Evolutionary conservation across 2,797 vertebrate genomes (phyloP).

Genomic region (Gallinago solitaria): DNA sequence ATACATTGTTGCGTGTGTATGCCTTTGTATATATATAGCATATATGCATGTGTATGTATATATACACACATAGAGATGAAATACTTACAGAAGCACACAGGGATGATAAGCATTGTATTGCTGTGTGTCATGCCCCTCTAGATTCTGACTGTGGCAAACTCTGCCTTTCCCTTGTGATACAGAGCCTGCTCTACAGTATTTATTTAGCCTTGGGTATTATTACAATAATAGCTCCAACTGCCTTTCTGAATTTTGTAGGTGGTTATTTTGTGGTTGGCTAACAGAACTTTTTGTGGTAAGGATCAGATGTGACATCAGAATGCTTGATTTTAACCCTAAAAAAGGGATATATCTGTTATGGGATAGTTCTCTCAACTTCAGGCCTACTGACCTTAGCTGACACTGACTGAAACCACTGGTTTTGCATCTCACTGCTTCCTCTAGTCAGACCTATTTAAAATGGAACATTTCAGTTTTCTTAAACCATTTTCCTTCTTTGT

Average conservation of each 20-base stretch:
- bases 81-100: background rate
- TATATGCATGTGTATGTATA: background rate
- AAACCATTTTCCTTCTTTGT: background rate
- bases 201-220: slow-evolving; percentile 17
- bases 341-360: background rate
- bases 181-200: background rate
- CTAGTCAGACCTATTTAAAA: background rate
- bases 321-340: slow-evolving; percentile 20
- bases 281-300: background rate
- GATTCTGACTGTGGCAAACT: background rate
- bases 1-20: background rate
- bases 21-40: background rate
- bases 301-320: slow-evolving; percentile 15
- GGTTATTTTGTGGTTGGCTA: slow-evolving; percentile 44
- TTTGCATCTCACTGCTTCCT: background rate
- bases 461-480: background rate
- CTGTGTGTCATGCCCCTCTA: background rate
- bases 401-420: background rate
- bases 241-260: slow-evolving; percentile 10
- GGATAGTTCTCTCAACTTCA: background rate
- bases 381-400: slow-evolving; percentile 31
- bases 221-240: background rate
- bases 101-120: background rate
- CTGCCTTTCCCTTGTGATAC: background rate
- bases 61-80: background rate